phyloP scores from a whole-genome alignment of 2,888 invertebrate species.

The Mantis religiosa region DNA sequence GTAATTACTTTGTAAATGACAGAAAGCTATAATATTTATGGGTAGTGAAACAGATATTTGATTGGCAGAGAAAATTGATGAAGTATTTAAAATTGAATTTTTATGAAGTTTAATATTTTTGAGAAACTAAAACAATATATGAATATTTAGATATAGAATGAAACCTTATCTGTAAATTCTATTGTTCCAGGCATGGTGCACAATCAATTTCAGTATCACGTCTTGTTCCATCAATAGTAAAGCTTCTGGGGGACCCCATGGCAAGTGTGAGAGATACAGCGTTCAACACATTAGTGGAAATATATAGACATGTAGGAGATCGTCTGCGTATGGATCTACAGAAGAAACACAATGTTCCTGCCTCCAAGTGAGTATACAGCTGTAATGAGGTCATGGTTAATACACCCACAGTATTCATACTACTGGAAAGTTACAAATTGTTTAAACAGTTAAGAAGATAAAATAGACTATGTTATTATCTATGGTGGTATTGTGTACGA shows the following conservation, averaged over 20 bases:
- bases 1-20: too few relatives aligned
- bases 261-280: conserved; percentile 84
- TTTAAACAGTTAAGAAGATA: too few relatives aligned
- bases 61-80: neutral
- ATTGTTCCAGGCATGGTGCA: conserved; percentile 71
- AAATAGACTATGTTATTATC: too few relatives aligned
- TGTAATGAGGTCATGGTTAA: neutral
- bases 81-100: neutral
- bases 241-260: conserved; percentile 81
- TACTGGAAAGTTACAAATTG: too few relatives aligned
- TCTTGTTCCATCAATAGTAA: conserved; percentile 77
- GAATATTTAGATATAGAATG: neutral
- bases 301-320: conserved; percentile 91
- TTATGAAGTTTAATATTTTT: neutral
- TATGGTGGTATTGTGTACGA: too few relatives aligned
- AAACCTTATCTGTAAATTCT: conserved; percentile 2
- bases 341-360: conserved; percentile 72
- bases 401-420: neutral
- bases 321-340: conserved; percentile 75
- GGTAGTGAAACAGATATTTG: neutral
- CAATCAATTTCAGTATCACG: conserved; percentile 75
- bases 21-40: too few relatives aligned
- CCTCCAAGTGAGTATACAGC: conserved; percentile 54
- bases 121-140: neutral
- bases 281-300: conserved; percentile 77